These are phyloP conservation scores for Gobiocypris rarus DNA, from an alignment of 2,113 vertebrate species.

Conservation along the genomic window DNA sequence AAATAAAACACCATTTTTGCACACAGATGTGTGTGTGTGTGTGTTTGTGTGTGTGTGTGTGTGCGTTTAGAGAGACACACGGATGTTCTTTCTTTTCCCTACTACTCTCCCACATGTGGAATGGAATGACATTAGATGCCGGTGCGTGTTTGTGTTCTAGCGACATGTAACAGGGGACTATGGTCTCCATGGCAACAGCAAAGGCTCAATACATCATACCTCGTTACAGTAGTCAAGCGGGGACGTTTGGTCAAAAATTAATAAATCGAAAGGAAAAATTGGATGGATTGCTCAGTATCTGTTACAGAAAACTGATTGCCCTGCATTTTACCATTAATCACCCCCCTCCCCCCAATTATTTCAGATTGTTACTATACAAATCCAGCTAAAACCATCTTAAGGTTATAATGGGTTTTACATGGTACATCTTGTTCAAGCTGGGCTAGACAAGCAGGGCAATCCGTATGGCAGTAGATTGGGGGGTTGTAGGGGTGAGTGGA, in stretches of 20 bases:
- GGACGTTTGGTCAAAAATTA: constrained; percentile 81
- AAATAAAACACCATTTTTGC: constrained; percentile 58
- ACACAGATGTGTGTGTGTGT: constrained; percentile 39
- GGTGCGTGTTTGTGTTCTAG: constrained; percentile 83
- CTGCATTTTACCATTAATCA: constrained; percentile 43
- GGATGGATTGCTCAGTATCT: constrained; percentile 15
- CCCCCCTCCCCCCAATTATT: too few species aligned
- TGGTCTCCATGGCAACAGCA: constrained; percentile 87
- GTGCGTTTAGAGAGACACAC: neutral
- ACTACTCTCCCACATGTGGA: constrained; percentile 75
- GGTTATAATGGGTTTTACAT: neutral
- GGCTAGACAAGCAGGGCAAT: neutral
- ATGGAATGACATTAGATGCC: constrained; percentile 86
- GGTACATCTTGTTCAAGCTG: neutral
- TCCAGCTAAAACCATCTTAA: neutral
- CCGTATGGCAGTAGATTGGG: too few species aligned
- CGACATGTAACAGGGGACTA: constrained; percentile 87
- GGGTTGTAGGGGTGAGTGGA: too few species aligned
- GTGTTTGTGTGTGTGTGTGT: neutral
- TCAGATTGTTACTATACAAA: constrained; percentile 60
- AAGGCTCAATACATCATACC: constrained; percentile 86
- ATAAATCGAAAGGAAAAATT: constrained; percentile 73
- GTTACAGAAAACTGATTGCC: constrained; percentile 52
- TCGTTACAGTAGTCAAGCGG: constrained; percentile 84
- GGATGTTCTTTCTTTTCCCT: constrained; percentile 61